Evolutionary conservation across 2,113 vertebrate genomes (phyloP).

Genomic region (human): DNA sequence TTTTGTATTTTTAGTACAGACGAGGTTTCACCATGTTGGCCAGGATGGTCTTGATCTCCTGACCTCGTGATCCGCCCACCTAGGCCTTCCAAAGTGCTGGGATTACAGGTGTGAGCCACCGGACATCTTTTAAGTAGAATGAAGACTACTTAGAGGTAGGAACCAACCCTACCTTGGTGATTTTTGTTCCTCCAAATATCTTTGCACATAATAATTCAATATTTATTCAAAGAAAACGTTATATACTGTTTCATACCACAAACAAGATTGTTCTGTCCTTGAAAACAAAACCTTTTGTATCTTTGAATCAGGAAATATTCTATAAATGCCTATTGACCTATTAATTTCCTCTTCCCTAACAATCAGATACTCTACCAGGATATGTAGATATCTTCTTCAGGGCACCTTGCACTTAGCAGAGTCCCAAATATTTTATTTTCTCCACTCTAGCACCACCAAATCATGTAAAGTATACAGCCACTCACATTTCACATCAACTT

Average conservation of each 20-base stretch:
- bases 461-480: not conserved
- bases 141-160: not conserved
- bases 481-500: not conserved
- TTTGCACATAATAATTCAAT: not conserved
- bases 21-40: too few species aligned
- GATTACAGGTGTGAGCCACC: too few species aligned
- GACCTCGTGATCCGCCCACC: too few species aligned
- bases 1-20: too few species aligned
- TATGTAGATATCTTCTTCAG: not conserved
- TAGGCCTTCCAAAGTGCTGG: too few species aligned
- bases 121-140: not conserved
- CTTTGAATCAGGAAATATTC: not conserved
- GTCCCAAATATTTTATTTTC: not conserved
- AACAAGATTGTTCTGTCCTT: conserved; percentile 26
- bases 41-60: too few species aligned
- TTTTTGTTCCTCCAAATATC: not conserved
- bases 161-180: not conserved
- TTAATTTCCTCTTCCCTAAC: not conserved
- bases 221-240: conserved; percentile 18
- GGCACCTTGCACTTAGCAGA: not conserved
- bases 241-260: not conserved
- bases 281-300: conserved; percentile 13
- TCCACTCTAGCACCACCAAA: not conserved
- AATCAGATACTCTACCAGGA: not conserved
- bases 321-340: not conserved